A percentile compares a stretch with the other conserved stretches of the same genome.
These are phyloP conservation scores for Ancistrus triradiatus DNA, from an alignment of 2,113 vertebrate species.

Conservation along the genomic window DNA sequence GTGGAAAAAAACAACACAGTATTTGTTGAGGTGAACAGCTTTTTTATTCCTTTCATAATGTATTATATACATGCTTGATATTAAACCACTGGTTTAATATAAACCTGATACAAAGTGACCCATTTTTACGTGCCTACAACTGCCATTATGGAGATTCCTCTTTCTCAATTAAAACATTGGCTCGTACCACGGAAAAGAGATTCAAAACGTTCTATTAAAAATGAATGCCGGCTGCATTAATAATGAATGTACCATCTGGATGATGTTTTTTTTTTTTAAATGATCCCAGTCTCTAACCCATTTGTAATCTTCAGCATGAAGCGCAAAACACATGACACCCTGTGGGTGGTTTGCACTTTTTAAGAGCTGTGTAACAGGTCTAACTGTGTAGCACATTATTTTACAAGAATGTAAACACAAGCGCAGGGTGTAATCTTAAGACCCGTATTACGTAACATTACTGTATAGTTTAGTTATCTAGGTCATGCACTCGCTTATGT, in stretches of 20 bases:
- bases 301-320: no score
- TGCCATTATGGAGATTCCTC: not conserved
- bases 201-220: conserved; percentile 4
- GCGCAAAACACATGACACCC: not conserved
- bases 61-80: no score
- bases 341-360: not conserved
- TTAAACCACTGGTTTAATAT: no score
- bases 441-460: no score
- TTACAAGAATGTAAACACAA: no score
- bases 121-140: no score
- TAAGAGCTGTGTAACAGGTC: not conserved
- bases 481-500: not conserved
- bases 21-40: no score
- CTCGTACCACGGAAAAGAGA: not conserved
- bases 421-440: no score
- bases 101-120: no score
- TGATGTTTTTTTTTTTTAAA: not conserved
- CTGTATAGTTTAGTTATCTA: not conserved
- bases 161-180: not conserved
- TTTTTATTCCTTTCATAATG: no score
- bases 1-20: no score
- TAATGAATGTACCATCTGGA: conserved; percentile 15
- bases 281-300: no score
- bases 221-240: conserved; percentile 29
- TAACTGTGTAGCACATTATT: not conserved